A percentile compares a stretch with the other conserved stretches of the same genome.
Evolutionary conservation across 2,113 vertebrate species (phyloP).

Genomic region (Ptychochromis oligacanthus): DNA sequence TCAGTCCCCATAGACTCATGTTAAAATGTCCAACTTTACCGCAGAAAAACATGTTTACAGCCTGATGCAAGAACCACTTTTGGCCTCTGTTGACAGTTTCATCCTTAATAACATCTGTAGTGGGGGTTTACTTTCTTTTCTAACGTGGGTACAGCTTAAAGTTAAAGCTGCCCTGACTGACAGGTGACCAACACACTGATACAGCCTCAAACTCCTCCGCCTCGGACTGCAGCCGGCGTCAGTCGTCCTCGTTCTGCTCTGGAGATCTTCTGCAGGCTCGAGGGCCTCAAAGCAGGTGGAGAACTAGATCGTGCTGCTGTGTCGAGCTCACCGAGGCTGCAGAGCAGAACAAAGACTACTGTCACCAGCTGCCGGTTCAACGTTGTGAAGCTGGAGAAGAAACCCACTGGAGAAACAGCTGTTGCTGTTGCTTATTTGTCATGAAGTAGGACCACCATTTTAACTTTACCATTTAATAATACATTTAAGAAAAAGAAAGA

Average conservation of each 20-base stretch:
- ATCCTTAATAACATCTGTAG: neutral
- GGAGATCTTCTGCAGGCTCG: neutral
- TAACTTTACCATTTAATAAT: neutral
- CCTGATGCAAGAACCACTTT: neutral
- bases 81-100: neutral
- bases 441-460: neutral
- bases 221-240: neutral
- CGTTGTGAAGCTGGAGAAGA: neutral
- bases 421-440: neutral
- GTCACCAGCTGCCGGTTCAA: neutral
- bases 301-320: too few relatives aligned
- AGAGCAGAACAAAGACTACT: neutral
- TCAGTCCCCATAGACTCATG: neutral
- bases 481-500: neutral
- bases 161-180: neutral
- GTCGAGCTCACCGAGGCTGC: too few relatives aligned
- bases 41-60: neutral
- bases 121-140: neutral
- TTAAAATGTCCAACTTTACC: fast-evolving
- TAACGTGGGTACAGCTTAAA: neutral
- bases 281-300: neutral
- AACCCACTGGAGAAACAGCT: neutral
- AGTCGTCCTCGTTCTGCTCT: neutral
- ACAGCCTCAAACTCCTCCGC: neutral
- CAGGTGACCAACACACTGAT: too few relatives aligned